These are phyloP conservation scores for Dione vanillae DNA, from an alignment of 2,888 invertebrate species.

Conservation along the genomic window DNA sequence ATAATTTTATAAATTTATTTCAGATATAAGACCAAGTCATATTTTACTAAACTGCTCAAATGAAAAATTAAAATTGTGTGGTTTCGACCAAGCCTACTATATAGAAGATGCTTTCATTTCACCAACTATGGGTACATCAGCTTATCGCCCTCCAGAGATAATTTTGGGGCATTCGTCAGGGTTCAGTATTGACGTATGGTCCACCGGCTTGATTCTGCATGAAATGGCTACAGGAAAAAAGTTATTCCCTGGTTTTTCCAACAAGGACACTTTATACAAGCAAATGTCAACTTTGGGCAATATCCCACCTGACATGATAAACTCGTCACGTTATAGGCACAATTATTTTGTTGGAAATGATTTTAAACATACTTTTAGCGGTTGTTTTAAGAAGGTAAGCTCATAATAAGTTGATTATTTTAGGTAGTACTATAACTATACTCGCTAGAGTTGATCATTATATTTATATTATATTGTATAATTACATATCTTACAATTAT, in stretches of 20 bases:
- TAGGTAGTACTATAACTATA: background rate
- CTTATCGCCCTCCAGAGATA: constrained; percentile 67
- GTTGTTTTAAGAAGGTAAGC: constrained; percentile 44
- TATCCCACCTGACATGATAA: constrained; percentile 57
- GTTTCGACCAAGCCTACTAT: constrained; percentile 62
- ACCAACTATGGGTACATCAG: constrained; percentile 54
- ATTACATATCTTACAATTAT: too few species aligned
- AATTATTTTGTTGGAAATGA: constrained; percentile 54
- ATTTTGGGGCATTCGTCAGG: constrained; percentile 61
- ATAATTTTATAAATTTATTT: constrained; percentile 46
- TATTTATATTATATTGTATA: too few species aligned
- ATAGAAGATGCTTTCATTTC: constrained; percentile 17
- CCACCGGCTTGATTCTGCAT: constrained; percentile 62
- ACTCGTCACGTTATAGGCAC: constrained; percentile 46
- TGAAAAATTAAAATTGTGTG: constrained; percentile 61
- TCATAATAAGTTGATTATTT: too few species aligned
- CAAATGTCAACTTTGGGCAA: constrained; percentile 59
- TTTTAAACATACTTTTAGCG: constrained; percentile 47
- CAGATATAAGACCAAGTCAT: constrained; percentile 70
- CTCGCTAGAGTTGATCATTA: too few species aligned
- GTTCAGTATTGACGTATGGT: constrained; percentile 66
- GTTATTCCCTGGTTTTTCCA: constrained; percentile 55
- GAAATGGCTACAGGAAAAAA: constrained; percentile 61
- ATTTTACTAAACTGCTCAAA: constrained; percentile 58
- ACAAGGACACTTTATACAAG: constrained; percentile 60